Evolutionary conservation across 1,140 invertebrate species (phyloP).

Genomic region (Hylaeus anthracinus): DNA sequence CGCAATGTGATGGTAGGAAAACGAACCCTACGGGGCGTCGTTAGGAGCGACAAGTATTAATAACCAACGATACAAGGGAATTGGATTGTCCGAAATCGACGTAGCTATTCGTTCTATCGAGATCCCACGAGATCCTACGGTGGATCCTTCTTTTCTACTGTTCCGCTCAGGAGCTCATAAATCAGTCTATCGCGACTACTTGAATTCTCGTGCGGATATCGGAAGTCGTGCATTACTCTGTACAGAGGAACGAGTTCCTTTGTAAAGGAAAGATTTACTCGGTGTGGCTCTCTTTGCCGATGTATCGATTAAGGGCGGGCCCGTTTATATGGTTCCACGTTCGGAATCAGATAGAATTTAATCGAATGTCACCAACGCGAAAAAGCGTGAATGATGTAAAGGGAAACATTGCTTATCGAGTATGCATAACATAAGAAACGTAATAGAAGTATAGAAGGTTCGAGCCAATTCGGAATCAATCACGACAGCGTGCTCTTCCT

Average conservation of each 20-base stretch:
- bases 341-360: not conserved
- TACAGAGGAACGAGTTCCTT: constrained; percentile 17
- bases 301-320: not conserved
- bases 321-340: too few species aligned
- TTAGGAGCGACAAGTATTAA: constrained; percentile 34
- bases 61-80: constrained; percentile 37
- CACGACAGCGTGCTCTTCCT: not conserved
- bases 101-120: constrained; percentile 47
- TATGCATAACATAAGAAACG: too few species aligned
- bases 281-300: not conserved
- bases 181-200: constrained; percentile 47
- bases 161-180: constrained; percentile 49
- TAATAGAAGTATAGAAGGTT: too few species aligned
- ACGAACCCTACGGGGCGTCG: constrained; percentile 20
- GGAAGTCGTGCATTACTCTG: constrained; percentile 15
- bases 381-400: not conserved
- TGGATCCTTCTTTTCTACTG: constrained; percentile 11
- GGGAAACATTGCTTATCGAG: not conserved
- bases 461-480: not conserved
- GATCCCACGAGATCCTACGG: constrained; percentile 20
- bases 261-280: constrained; percentile 39
- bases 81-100: constrained; percentile 59
- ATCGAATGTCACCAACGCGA: not conserved
- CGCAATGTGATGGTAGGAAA: not conserved
- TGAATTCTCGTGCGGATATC: constrained; percentile 25